A percentile compares a stretch with the other conserved stretches of the same genome.
phyloP scores from a whole-genome alignment of 2,797 vertebrate genomes.

The Nyctalus aviator region DNA sequence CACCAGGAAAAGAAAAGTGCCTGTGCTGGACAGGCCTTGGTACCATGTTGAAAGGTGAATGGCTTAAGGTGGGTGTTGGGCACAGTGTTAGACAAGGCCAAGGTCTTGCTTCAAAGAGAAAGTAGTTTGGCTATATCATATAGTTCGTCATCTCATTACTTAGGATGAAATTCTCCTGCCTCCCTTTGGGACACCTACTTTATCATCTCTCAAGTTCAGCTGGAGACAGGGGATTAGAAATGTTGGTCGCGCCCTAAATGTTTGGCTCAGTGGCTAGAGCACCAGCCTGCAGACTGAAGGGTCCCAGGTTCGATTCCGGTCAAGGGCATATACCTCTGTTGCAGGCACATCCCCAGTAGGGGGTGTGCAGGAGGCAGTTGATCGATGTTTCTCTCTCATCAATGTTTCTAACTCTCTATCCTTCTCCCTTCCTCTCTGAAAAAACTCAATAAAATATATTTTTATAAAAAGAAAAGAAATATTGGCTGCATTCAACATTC shows the following conservation, averaged over 20 bases:
- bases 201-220: constrained; percentile 20
- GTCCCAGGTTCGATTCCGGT: too few relatives aligned
- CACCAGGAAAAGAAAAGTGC: background rate
- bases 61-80: background rate
- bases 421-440: too few relatives aligned
- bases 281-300: too few relatives aligned
- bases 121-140: background rate
- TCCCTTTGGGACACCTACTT: constrained; percentile 24
- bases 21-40: background rate
- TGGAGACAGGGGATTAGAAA: constrained; percentile 26
- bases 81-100: background rate
- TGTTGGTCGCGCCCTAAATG: background rate
- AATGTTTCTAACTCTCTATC: too few relatives aligned
- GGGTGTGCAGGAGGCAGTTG: too few relatives aligned
- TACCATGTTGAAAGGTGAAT: background rate
- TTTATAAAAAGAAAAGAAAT: background rate
- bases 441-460: too few relatives aligned
- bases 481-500: background rate
- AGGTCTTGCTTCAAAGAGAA: background rate
- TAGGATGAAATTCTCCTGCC: background rate
- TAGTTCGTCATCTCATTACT: background rate
- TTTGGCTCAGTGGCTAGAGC: too few relatives aligned
- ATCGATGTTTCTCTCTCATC: too few relatives aligned
- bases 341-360: too few relatives aligned
- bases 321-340: too few relatives aligned